These are phyloP conservation scores for Oscheius sp. DNA, from an alignment of 2,888 invertebrate species.

Conservation along the genomic window DNA sequence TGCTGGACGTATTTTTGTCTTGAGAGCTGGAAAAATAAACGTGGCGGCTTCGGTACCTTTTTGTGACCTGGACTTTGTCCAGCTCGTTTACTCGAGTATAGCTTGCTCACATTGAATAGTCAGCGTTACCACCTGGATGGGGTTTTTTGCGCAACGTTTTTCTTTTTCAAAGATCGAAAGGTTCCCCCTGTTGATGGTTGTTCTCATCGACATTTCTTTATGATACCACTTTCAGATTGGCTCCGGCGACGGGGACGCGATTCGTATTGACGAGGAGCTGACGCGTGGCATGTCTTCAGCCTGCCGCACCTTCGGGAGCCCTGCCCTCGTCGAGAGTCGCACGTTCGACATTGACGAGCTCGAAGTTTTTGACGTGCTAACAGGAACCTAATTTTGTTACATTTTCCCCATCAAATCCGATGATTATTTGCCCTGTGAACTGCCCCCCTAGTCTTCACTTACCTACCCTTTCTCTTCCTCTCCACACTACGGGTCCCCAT, in stretches of 20 bases:
- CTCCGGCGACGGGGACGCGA: conserved; percentile 70
- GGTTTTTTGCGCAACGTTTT: not conserved
- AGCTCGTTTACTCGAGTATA: too few species aligned
- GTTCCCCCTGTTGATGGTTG: too few species aligned
- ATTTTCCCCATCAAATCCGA: not conserved
- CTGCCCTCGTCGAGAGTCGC: conserved; percentile 59
- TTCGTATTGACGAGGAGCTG: conserved; percentile 70
- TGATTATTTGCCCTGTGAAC: not conserved
- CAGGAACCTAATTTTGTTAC: conserved; percentile 15
- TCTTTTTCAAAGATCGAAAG: not conserved
- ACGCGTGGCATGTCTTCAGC: conserved; percentile 64
- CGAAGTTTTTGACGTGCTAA: conserved; percentile 61
- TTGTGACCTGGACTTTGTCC: too few species aligned
- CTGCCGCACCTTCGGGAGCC: conserved; percentile 67
- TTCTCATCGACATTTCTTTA: too few species aligned
- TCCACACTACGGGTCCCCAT: not conserved
- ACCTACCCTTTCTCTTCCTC: not conserved
- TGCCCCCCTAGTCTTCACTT: conserved; percentile 2
- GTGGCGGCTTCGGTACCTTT: too few species aligned
- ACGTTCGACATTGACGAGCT: conserved; percentile 66
- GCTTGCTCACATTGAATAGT: too few species aligned
- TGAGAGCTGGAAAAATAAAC: too few species aligned
- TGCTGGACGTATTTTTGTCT: too few species aligned
- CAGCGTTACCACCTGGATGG: too few species aligned
- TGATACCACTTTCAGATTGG: conserved; percentile 58